Base-by-base conservation (phyloP, 2,113 vertebrate genomes). In the Nanorana parkeri region DNA sequence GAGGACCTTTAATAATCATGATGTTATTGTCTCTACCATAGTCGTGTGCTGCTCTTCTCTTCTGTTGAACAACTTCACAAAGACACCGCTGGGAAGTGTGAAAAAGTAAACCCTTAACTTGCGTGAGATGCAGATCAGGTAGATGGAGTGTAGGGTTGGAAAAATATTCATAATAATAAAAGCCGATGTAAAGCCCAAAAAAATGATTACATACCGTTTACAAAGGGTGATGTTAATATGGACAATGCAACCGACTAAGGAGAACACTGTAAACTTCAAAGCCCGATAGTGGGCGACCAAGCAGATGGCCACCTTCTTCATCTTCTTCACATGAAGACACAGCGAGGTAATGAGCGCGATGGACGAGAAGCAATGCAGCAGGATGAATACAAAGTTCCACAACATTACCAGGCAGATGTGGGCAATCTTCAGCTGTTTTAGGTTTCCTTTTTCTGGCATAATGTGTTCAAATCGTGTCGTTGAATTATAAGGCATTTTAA, bases 381-480 rank as follows among this genome's bases (percentile, higher is more conserved):
- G 1, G 13, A 65, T 54, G 0, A 60, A 41, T 1, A 41, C 5
- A 13, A 17, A 7, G 51, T 77, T 52, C 17, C 17, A 20, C 3
- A 72, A 4, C 3, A 19, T 3, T 26, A 7, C 8, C 6, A 71
- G 3, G 28, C 1, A 6, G 10, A n/a, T n/a, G n/a, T n/a, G n/a
- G n/a, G n/a, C n/a, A n/a, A n/a, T n/a, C n/a, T n/a, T n/a, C 2
- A 5, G 5, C 2, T 32, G 5, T 1, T 3, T 1, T 3, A 1
- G 19, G 15, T 8, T 10, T 20, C 2, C 28, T 19, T 1, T 20
- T 17, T 1, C 2, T 60, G 5, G 1, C 1, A 11, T 19, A n/a
- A 60, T 3, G 21, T 21, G 56, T 60, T 3, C 11, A 8, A n/a
- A n/a, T 21, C n/a, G 20, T 3, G 29, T 2, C 5, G 5, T 32